Evolutionary conservation across 1,140 invertebrate genomes (phyloP).

Genomic region (Cyclargus thomasi): DNA sequence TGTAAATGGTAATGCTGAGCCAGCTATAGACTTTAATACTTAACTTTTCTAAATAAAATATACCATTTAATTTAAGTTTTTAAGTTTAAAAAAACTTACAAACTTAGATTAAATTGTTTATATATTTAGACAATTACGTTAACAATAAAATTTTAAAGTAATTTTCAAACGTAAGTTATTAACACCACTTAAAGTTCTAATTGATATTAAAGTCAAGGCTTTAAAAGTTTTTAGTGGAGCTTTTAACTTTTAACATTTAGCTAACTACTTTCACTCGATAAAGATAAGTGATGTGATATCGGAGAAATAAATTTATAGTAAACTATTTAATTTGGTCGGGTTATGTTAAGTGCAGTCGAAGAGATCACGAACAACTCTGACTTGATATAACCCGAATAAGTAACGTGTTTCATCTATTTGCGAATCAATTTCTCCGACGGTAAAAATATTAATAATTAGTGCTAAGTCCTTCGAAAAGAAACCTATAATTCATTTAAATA

Average conservation of each 20-base stretch:
- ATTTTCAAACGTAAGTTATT: neutral
- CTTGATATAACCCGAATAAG: no score
- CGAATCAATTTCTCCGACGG: neutral
- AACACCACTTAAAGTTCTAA: neutral
- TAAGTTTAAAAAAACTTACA: no score
- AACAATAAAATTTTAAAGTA: neutral
- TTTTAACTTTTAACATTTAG: neutral
- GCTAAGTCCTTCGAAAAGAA: neutral
- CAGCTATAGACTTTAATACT: no score
- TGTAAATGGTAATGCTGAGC: no score
- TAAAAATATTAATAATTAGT: neutral
- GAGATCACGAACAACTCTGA: no score
- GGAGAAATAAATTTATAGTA: no score
- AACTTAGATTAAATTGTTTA: no score
- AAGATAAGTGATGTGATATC: neutral
- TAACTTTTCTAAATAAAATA: no score
- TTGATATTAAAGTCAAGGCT: neutral
- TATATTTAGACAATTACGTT: no score
- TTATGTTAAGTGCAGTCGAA: no score
- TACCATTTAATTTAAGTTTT: no score
- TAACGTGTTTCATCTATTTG: neutral
- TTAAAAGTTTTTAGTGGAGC: neutral
- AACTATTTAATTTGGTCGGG: no score
- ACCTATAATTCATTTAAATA: neutral
- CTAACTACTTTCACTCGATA: neutral